Evolutionary conservation across 2,797 vertebrate species (phyloP), one percentile per base, ranked within the genome.

Genomic region (Typhlichthys eigenmanni): DNA sequence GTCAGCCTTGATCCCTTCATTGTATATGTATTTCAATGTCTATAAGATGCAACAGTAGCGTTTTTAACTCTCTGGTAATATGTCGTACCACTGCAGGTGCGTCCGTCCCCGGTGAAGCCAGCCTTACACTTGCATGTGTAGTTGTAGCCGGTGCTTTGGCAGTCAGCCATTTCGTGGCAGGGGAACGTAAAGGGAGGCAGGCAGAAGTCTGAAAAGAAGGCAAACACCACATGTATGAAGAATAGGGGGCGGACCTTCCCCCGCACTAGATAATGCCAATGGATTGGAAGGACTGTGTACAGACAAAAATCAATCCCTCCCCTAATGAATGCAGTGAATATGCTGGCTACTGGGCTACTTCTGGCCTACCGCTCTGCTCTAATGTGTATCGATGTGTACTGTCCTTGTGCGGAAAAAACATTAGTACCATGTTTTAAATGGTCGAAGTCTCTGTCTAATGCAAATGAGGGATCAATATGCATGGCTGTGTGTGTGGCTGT

Each of bases 111-210:
- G 1, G 66, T 69, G 51, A 86, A 94, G 46, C 93, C 93, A 14
- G 65, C 17, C 34, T 88, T 92, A 66, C 94, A 95, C 0, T 29
- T 80, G 84, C 94, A 95, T 16, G 80, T 90, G 83, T 91, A 93
- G 79, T 80, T 90, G 46, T 88, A 79, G 49, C 88, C 90, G 0
- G 69, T 89, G 80, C 87, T 93, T 69, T 6, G 10, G 76, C 94
- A 95, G n/a, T 79, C 38, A 0, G 93, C 92, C 55, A 93, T 86
- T 72, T 82, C 60, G 76, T 94, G 89, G 74, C 94, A 95, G 8
- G 93, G 93, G 58, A 88, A 92, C 16, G 78, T 64, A 66, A 86
- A 92, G 1, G 93, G 94, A 58, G 92, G 91, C 55, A 75, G 74
- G 78, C 94, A 95, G 81, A 90, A 85, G 75, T 95, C 94, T 95